These are phyloP conservation scores for Drosophila nebulosa DNA, from an alignment of 1,140 invertebrate species.

Conservation along the genomic window DNA sequence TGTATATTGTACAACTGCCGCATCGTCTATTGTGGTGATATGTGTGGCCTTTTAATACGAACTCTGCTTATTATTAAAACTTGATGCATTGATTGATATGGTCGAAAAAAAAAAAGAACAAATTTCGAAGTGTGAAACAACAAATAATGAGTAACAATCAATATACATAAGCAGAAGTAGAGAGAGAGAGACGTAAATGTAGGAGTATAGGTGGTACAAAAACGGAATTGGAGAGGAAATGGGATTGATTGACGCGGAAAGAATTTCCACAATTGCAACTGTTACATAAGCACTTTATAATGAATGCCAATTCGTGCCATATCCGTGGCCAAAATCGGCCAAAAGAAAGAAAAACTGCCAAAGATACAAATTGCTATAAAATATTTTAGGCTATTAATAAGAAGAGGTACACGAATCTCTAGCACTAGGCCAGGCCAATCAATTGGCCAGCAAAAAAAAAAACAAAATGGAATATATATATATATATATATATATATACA, in stretches of 20 bases:
- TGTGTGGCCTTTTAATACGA: neutral
- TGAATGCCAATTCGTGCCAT: conserved; percentile 54
- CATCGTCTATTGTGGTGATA: neutral
- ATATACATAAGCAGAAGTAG: conserved; percentile 11
- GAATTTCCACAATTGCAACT: conserved; percentile 64
- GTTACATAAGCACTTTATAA: conserved; percentile 66
- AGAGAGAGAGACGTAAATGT: neutral
- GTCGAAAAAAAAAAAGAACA: neutral
- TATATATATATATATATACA: neutral
- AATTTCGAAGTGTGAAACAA: conserved; percentile 65
- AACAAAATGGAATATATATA: neutral
- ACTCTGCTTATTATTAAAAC: conserved; percentile 70
- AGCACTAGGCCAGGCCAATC: conserved; percentile 45
- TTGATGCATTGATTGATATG: conserved; percentile 54
- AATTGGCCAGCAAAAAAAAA: conserved; percentile 40
- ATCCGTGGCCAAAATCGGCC: conserved; percentile 68
- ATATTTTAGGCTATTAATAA: conserved; percentile 74
- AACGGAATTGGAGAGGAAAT: conserved; percentile 51
- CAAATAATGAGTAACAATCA: conserved; percentile 17
- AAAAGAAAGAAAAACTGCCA: conserved; percentile 31
- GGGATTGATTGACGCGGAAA: conserved; percentile 67
- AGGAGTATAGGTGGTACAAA: neutral
- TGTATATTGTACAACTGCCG: conserved; percentile 40
- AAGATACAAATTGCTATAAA: conserved; percentile 74
- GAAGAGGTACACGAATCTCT: conserved; percentile 52